Evolutionary conservation across 2,888 invertebrate genomes (phyloP).

Genomic region (Dioctria linearis): DNA sequence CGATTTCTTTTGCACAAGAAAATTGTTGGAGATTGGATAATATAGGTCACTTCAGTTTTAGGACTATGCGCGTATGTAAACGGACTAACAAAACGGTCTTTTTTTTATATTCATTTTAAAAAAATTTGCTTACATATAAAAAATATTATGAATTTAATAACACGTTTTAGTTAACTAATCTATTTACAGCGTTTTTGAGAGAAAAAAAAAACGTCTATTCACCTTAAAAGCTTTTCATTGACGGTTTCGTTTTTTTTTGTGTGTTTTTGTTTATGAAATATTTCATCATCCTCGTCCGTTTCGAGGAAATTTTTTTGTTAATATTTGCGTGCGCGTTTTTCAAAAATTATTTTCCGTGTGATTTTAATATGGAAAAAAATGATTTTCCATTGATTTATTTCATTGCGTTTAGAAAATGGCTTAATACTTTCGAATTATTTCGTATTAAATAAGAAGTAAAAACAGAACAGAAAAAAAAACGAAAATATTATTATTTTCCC

Average conservation of each 20-base stretch:
- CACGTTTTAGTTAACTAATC: constrained; percentile 49
- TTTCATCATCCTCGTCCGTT: no score
- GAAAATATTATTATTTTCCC: not conserved
- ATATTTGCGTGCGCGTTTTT: constrained; percentile 55
- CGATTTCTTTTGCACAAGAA: constrained; percentile 65
- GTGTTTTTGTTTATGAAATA: not conserved
- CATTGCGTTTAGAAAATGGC: not conserved
- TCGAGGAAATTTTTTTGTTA: constrained; percentile 44
- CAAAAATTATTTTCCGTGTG: constrained; percentile 34
- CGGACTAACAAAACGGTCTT: constrained; percentile 39
- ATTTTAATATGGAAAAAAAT: not conserved
- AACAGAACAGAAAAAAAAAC: not conserved
- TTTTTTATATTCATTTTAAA: constrained; percentile 26
- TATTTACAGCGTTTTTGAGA: constrained; percentile 44
- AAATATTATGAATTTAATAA: constrained; percentile 48
- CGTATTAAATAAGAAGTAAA: constrained; percentile 35
- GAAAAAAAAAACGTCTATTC: constrained; percentile 37
- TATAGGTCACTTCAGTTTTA: constrained; percentile 62
- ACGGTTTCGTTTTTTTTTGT: constrained; percentile 1
- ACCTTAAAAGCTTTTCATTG: constrained; percentile 14
- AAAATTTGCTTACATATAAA: constrained; percentile 13
- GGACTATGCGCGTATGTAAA: constrained; percentile 55
- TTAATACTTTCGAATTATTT: constrained; percentile 17
- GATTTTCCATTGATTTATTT: not conserved
- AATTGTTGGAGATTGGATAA: constrained; percentile 62